These are phyloP conservation scores for Leptobrachium ailaonicum DNA, from an alignment of 2,113 vertebrate species.

Conservation along the genomic window DNA sequence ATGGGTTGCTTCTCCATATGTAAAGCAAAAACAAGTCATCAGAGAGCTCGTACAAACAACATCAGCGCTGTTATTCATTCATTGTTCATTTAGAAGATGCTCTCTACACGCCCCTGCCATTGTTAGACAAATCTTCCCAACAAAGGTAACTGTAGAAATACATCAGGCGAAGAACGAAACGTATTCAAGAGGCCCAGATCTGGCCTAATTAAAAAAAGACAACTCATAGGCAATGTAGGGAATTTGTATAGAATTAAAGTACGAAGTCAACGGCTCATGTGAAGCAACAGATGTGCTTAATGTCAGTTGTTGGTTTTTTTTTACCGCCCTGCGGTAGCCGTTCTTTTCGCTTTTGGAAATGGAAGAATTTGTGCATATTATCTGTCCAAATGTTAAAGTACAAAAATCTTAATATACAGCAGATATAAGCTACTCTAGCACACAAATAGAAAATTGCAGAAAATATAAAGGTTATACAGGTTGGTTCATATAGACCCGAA, in stretches of 20 bases:
- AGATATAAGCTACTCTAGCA: too few species aligned
- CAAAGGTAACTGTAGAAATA: conserved; percentile 45
- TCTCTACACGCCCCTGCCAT: conserved; percentile 43
- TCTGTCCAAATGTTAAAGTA: too few species aligned
- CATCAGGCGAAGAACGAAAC: conserved; percentile 32
- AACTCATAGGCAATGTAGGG: conserved; percentile 3
- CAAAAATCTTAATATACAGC: too few species aligned
- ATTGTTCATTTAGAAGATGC: conserved; percentile 31
- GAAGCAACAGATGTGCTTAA: background rate
- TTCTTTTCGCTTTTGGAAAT: too few species aligned
- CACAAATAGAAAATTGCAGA: too few species aligned
- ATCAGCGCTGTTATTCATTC: conserved; percentile 38
- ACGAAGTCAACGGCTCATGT: background rate
- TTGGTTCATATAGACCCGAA: too few species aligned
- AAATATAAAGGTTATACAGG: too few species aligned
- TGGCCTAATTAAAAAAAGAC: conserved; percentile 22
- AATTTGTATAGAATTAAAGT: conserved; percentile 18
- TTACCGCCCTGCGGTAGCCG: too few species aligned
- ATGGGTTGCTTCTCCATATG: conserved; percentile 35
- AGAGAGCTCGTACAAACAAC: conserved; percentile 30
- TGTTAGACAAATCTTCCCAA: conserved; percentile 43
- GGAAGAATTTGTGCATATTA: too few species aligned
- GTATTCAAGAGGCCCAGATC: conserved; percentile 4
- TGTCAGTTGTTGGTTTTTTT: too few species aligned
- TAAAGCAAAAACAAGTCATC: conserved; percentile 33